Evolutionary conservation across 2,113 vertebrate species (phyloP).

Genomic region (Butorides virescens): DNA sequence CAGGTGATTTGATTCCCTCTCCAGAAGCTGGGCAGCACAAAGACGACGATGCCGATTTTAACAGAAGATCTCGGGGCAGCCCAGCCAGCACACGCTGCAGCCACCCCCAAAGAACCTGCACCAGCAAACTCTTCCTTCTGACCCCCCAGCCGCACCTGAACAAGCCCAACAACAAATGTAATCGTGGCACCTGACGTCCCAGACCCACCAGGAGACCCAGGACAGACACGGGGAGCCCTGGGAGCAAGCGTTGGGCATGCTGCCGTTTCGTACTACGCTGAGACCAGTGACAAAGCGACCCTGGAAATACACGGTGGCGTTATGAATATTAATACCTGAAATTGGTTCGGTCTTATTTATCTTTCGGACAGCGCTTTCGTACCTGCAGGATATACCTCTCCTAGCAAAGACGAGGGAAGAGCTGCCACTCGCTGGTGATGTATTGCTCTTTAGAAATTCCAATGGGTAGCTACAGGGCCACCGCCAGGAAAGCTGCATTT

Average conservation of each 20-base stretch:
- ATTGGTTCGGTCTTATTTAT: background rate
- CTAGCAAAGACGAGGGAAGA: background rate
- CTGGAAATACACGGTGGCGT: background rate
- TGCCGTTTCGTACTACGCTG: background rate
- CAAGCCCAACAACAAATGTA: background rate
- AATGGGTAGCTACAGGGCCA: background rate
- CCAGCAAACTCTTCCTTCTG: background rate
- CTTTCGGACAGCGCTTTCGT: background rate
- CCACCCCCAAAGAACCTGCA: background rate
- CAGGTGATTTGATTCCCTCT: background rate
- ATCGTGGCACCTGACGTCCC: background rate
- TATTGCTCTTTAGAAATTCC: slow-evolving; percentile 24
- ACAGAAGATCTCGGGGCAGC: background rate
- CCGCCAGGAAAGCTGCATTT: slow-evolving; percentile 46
- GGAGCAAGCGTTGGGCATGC: background rate
- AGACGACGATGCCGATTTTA: background rate
- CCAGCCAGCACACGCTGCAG: background rate
- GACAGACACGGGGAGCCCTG: background rate
- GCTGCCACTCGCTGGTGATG: background rate
- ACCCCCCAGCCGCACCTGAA: background rate
- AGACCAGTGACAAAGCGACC: background rate
- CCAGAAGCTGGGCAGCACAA: background rate
- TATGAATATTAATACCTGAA: background rate
- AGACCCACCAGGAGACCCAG: background rate
- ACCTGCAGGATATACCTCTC: background rate